These are phyloP conservation scores for Asarcornis scutulata DNA, from an alignment of 2,113 vertebrate species.

Conservation along the genomic window DNA sequence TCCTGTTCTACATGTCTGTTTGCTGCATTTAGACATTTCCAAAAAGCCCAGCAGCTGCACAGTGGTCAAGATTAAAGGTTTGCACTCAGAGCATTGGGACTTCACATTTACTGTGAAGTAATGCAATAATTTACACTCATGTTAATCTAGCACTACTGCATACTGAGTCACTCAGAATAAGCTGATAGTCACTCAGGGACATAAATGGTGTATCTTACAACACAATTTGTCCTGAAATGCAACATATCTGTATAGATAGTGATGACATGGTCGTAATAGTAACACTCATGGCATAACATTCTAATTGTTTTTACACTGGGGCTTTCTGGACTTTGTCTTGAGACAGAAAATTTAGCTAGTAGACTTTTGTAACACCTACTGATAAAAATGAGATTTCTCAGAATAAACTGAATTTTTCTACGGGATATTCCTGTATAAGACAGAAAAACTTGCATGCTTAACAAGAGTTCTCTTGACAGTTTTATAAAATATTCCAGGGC, in stretches of 20 bases:
- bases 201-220: not conserved
- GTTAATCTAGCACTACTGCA: not conserved
- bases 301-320: not conserved
- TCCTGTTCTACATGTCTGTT: not conserved
- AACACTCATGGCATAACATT: not conserved
- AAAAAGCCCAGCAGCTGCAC: not conserved
- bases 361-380: not conserved
- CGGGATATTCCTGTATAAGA: not conserved
- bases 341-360: not conserved
- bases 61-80: not conserved
- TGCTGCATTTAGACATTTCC: rapidly evolving
- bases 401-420: not conserved
- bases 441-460: not conserved
- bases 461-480: not conserved
- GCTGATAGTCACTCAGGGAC: not conserved
- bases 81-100: not conserved
- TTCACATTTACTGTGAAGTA: not conserved
- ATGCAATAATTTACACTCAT: not conserved
- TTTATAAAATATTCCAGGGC: not conserved
- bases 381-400: not conserved
- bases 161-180: not conserved
- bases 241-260: not conserved
- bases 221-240: not conserved
- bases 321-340: not conserved
- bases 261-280: not conserved